phyloP scores from a whole-genome alignment of 2,888 invertebrate species.

The Hesperia comma region DNA sequence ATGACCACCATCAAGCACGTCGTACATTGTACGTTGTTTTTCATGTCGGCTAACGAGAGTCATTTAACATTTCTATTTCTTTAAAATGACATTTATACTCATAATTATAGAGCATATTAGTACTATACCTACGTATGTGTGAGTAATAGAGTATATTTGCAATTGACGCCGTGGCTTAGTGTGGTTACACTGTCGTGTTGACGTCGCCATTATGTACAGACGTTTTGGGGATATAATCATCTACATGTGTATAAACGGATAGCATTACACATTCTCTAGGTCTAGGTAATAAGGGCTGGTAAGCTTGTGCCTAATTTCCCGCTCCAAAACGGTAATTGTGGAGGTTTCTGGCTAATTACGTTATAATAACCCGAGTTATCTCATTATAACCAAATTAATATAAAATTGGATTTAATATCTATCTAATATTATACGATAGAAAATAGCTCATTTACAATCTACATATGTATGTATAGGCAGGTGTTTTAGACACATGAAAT shows the following conservation, averaged over 20 bases:
- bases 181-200: conserved; percentile 39
- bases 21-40: not conserved
- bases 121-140: conserved; percentile 38
- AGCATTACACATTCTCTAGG: conserved; percentile 29
- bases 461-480: no score
- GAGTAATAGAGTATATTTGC: conserved; percentile 10
- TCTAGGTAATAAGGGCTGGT: conserved; percentile 17
- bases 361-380: conserved; percentile 7
- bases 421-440: no score
- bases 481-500: no score
- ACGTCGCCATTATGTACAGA: conserved; percentile 46
- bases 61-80: conserved; percentile 8
- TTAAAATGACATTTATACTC: conserved; percentile 1
- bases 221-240: conserved; percentile 34
- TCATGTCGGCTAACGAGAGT: not conserved
- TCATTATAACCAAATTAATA: conserved; percentile 3
- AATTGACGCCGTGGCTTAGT: conserved; percentile 41
- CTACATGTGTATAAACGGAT: conserved; percentile 38
- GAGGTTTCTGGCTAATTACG: conserved; percentile 15
- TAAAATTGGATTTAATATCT: not conserved
- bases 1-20: not conserved
- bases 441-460: no score
- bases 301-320: conserved; percentile 26
- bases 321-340: conserved; percentile 17
- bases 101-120: conserved; percentile 20